Conservation (phyloP, 2,797 vertebrate genomes). For the Etheostoma nigrum region DNA sequence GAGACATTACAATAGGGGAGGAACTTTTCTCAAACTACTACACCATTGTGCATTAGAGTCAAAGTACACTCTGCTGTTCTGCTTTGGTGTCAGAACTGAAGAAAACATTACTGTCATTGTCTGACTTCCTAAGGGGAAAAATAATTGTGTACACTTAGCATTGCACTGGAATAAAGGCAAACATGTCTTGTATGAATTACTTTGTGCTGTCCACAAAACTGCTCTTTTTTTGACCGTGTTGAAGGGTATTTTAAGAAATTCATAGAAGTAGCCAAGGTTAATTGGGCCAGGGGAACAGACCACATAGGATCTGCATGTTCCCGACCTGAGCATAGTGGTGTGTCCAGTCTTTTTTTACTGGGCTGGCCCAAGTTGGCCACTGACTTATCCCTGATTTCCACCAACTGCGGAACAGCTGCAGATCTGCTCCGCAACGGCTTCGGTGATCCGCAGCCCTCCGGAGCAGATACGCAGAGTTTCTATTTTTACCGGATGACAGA, state of each 20-base stretch:
- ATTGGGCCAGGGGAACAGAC: neutral
- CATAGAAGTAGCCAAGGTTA: neutral
- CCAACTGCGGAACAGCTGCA: no score
- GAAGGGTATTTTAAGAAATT: neutral
- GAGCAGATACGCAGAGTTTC: no score
- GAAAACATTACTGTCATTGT: neutral
- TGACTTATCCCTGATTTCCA: neutral
- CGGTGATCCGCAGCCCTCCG: no score
- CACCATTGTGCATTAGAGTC: slow-evolving; percentile 88
- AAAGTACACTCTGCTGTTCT: neutral
- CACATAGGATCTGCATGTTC: neutral
- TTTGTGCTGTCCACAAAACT: neutral
- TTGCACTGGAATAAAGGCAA: slow-evolving; percentile 11
- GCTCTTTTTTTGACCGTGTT: neutral
- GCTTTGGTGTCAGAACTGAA: neutral
- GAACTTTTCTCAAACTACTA: slow-evolving; percentile 98
- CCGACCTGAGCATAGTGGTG: neutral
- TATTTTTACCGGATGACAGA: no score
- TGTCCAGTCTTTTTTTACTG: neutral
- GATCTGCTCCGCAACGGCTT: no score
- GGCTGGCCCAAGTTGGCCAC: neutral
- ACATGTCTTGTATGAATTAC: neutral
- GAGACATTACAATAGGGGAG: slow-evolving; percentile 89
- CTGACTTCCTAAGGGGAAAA: neutral
- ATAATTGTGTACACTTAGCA: neutral